Base-by-base conservation (phyloP, 2,113 vertebrate species). In the Ibidorhyncha struthersii region DNA sequence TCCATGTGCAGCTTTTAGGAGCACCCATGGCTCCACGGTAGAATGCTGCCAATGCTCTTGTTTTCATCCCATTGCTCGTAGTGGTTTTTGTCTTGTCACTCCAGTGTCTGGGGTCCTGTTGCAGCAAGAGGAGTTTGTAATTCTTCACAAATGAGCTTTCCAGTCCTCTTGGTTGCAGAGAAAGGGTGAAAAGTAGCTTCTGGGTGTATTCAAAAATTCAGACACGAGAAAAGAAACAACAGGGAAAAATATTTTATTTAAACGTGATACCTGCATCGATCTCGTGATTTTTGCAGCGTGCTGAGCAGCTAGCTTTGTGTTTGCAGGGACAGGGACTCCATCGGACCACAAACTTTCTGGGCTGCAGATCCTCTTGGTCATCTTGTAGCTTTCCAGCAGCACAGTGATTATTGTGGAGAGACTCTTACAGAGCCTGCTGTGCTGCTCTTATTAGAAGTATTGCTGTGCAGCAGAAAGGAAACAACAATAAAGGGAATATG, bases 361-460 rank as follows among this genome's bases (percentile, higher is more conserved):
- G 40, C 52, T 72, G 47, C 63, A 4, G 12, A n/a, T 95, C 34
- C 50, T 77, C 73, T 67, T 71, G 82, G 45, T 71, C 70, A 47
- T 94, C 91, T 56, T 55, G 9, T 50, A 81, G 55, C 59, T 83
- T 50, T 83, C 41, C 89, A 56, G 89, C 63, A 79, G 70, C 79
- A 65, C 49, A 41, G 81, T 74, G 94, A 95, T 97, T 86, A n/a
- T 81, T 89, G 80, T 52, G 36, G 92, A 92, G 89, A 90, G 67
- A 70, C 85, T 56, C 90, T 94, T 63, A 26, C 56, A 38, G 77
- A 94, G 81, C 97, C 98, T 96, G 97, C 98, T 98, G 97, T 92
- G 97, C 90, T 86, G 69, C 87, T 97, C 94, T 98, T 97, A 97
- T 97, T 97, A 97, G 94, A 97, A 95, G 92, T 58, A 96, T 98